Base-by-base conservation (phyloP, 2,888 invertebrate species). In the Yponomeuta malinellus region DNA sequence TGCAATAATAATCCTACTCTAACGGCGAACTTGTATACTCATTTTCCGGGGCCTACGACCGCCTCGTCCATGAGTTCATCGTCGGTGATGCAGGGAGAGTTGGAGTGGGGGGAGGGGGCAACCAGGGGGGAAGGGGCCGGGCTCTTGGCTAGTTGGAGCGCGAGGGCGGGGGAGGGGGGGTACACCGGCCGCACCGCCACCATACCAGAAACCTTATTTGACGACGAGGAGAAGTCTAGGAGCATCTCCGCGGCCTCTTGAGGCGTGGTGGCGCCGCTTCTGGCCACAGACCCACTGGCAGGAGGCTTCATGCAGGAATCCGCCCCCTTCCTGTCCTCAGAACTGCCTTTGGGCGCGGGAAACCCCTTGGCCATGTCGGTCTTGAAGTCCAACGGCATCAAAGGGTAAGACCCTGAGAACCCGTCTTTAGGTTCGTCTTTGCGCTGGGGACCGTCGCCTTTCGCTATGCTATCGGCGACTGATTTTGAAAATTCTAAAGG, bases 11-110 rank as follows among this genome's bases (percentile, higher is more conserved):
- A 59, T 59, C 52, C 52, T 59, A 59, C 52, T 59, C 52, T 15
- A 59, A 59, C 52, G 43, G 43, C 43, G 52, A 15, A 59, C 52
- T 59, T 59, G 52, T 15, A 2, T 15, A 77, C 79, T 94, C 93
- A 96, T 93, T 96, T 96, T 65, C 96, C 95, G 78, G 95, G 93
- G 10, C 96, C 96, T 70, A 96, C 95, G 69, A 97, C 89, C 8
- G 97, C 97, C 83, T 97, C 97, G 84, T 97, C 97, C 96, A 97
- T 97, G 31, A 97, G 94, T 80, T 97, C 97, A 84, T 98, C 97
- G 81, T 97, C 97, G 68, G 97, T 96, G 77, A 96, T 96, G 78
- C 96, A 95, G 29, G 96, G 96, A 8, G 96, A 96, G 76, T 95
- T 95, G 43, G 96, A 93, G 79, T 93, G 93, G n/a, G 93, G 93